Base-by-base conservation (phyloP, 2,113 vertebrate genomes). In the Stegostoma tigrinum region DNA sequence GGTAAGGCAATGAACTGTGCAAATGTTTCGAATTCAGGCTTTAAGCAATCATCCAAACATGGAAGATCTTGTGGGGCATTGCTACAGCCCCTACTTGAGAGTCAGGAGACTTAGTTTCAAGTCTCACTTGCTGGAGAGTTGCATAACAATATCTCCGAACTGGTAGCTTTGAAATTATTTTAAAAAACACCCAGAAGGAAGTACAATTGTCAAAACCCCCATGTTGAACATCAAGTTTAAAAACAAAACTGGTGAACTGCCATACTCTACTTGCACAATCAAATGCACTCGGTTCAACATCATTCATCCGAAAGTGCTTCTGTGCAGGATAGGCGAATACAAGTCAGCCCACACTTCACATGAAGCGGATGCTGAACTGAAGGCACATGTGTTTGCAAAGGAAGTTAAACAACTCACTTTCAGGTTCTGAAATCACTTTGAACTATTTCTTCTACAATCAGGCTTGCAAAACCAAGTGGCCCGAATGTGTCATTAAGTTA, bases 191-290 rank as follows among this genome's bases (percentile, higher is more conserved):
- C 55, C 55, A 61, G 61, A n/a, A 14, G 15, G 30, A 61, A 34
- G 52, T 42, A 34, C 64, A 67, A 93, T 93, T 7, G 5, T 42
- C 12, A 27, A 55, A 1, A 61, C 48, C 30, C 52, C 64, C 52
- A 19, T 52, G n/a, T 64, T 30, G 48, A 90, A 27, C 7, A 48
- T 93, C 23, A 52, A 64, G 48, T 6, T 64, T 15, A n/a, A 42
- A 72, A 75, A 72, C 8, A 15, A n/a, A 19, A 52, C 17, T 21
- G 45, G 2, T 48, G 42, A 95, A 1, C 68, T 14, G 68, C n/a
- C 42, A 68, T 34, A 66, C 14, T 3, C 7, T 15, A 96, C n/a
- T 89, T n/a, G 72, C 61, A 96, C 96, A 78, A 80, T 96, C 34
- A 5, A 90, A 27, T 48, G 27, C 14, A 90, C 4, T 30, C n/a